These are phyloP conservation scores for Nylanderia fulva DNA, from an alignment of 1,140 invertebrate genomes.

Conservation along the genomic window DNA sequence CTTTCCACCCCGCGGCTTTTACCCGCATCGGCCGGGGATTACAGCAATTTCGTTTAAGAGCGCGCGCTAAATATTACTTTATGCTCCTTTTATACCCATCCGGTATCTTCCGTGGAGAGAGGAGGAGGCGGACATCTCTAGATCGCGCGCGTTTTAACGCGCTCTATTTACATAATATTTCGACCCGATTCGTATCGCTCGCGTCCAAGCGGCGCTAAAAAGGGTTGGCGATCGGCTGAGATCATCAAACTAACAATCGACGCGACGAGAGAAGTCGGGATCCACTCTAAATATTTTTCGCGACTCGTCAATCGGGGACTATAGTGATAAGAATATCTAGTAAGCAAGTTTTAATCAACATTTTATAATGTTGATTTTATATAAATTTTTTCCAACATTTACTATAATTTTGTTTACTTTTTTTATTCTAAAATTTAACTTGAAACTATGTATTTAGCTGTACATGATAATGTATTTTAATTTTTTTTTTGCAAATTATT, in stretches of 20 bases:
- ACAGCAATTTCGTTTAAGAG: conserved; percentile 84
- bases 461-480: too few species aligned
- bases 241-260: conserved; percentile 12
- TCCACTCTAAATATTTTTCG: neutral
- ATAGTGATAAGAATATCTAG: neutral
- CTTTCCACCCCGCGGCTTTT: conserved; percentile 32
- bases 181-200: conserved; percentile 77
- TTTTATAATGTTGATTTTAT: too few species aligned
- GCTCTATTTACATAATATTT: conserved; percentile 83
- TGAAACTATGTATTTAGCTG: too few species aligned
- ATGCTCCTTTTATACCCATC: conserved; percentile 77
- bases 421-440: too few species aligned
- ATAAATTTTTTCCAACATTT: too few species aligned
- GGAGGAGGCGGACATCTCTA: conserved; percentile 30
- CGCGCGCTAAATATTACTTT: conserved; percentile 83
- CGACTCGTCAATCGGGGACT: neutral
- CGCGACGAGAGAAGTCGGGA: neutral
- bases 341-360: too few species aligned
- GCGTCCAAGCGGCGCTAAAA: conserved; percentile 39
- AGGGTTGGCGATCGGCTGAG: neutral
- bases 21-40: conserved; percentile 75
- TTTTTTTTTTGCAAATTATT: too few species aligned
- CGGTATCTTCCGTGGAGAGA: conserved; percentile 55
- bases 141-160: conserved; percentile 70
- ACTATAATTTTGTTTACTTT: too few species aligned